phyloP scores from a whole-genome alignment of 1,140 invertebrate genomes.

The Cataglyphis hispanica region DNA sequence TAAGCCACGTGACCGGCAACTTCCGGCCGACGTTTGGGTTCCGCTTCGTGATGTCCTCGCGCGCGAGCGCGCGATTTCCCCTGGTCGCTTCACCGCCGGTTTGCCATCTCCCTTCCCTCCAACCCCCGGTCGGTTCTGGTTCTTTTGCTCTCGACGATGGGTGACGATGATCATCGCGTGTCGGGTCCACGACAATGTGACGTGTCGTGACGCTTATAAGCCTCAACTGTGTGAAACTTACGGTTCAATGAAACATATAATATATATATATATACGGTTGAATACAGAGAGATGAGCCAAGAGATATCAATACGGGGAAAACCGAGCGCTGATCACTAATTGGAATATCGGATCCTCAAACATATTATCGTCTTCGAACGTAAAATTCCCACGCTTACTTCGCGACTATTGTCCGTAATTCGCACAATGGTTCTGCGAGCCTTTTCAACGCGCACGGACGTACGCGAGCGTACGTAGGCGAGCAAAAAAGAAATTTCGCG shows the following conservation, averaged over 20 bases:
- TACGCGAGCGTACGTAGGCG: conserved; percentile 34
- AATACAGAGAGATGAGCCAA: not conserved
- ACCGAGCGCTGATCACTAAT: conserved; percentile 9
- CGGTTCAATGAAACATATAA: not conserved
- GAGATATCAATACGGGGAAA: not conserved
- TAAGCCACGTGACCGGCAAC: conserved; percentile 75
- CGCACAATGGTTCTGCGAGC: conserved; percentile 18
- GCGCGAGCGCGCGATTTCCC: conserved; percentile 2
- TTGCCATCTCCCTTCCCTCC: not conserved
- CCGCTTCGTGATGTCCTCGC: conserved; percentile 61
- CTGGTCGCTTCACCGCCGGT: conserved; percentile 41
- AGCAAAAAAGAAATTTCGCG: conserved; percentile 63
- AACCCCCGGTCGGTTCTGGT: not conserved
- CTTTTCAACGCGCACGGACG: not conserved
- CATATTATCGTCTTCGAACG: not conserved
- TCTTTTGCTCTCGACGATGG: conserved; percentile 34
- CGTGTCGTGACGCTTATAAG: not conserved
- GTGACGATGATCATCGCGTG: conserved; percentile 70
- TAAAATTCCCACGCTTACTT: conserved; percentile 30
- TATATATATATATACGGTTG: too few species aligned
- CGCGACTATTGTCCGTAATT: conserved; percentile 19
- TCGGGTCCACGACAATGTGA: conserved; percentile 43
- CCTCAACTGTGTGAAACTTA: not conserved
- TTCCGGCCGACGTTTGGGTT: conserved; percentile 77
- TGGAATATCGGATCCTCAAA: conserved; percentile 16